Base-by-base conservation (phyloP, 2,888 invertebrate genomes). In the Aplocera efformata region DNA sequence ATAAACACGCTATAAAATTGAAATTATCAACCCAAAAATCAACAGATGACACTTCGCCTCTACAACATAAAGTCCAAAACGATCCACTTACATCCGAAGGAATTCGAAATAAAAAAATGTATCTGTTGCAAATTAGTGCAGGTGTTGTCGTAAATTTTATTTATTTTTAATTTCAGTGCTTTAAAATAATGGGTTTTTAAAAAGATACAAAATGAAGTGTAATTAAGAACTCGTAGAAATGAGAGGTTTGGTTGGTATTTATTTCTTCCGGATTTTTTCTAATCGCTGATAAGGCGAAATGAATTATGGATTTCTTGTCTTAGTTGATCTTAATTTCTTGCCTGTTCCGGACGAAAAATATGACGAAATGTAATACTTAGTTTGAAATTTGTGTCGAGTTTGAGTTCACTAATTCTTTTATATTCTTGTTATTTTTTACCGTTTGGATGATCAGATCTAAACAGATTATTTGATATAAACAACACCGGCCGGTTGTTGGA, bases 1-100 rank as follows among this genome's bases (percentile, higher is more conserved):
- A 39, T 51, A 48, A 53, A 51, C 49, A 53, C 49, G 51, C 49
- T 23, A 41, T 51, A 40, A 46, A 49, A 51, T 39, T 31, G 23
- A 28, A 45, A 38, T 44, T 38, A 50, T 48, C 42, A 44, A 42
- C 32, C 45, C 33, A 35, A 42, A 48, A 42, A 35, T 32, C 40
- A 38, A 38, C 24, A 44, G 28, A 29, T 36, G 30, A 30, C 30
- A n/a, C 35, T 32, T 42, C 21, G 1, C 30, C 10, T 22, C 13
- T 17, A 25, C 11, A 26, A 29, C 11, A 25, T 44, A 44, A 32
- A 26, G 32, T 26, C 13, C 13, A 39, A 39, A 35, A 36, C 32
- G 10, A 24, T 10, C 25, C n/a, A 32, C 21, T 31, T 44, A 24
- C n/a, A 21, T 28, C 9, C 13, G 7, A 17, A 3, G 31, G 27